phyloP scores from a whole-genome alignment of 2,113 vertebrate species.

The Nanger granti region DNA sequence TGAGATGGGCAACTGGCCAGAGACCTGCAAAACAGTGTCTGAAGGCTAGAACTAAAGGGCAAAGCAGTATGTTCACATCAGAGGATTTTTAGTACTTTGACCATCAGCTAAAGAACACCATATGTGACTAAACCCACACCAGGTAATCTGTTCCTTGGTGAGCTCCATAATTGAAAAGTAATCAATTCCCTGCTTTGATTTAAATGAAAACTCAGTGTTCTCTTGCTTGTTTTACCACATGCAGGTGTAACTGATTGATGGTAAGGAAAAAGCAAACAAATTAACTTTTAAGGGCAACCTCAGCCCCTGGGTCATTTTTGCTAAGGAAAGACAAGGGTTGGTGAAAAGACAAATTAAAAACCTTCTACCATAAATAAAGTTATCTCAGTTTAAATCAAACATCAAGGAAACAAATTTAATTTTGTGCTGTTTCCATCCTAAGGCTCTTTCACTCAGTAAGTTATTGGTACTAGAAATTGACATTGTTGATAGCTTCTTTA shows the following conservation, averaged over 20 bases:
- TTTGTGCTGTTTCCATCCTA: conserved; percentile 9
- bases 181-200: neutral
- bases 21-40: neutral
- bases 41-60: neutral
- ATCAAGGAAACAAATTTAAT: conserved; percentile 37
- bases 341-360: conserved; percentile 29
- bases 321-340: conserved; percentile 30
- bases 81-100: neutral
- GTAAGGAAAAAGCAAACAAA: neutral
- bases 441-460: neutral
- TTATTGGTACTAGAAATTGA: conserved; percentile 36
- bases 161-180: neutral
- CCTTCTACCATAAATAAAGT: conserved; percentile 11
- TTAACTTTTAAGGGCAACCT: conserved; percentile 44
- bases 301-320: conserved; percentile 21
- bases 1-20: neutral
- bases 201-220: conserved; percentile 22
- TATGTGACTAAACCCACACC: neutral
- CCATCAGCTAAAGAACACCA: neutral
- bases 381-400: conserved; percentile 26
- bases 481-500: neutral
- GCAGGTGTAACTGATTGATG: neutral
- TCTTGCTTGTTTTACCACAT: neutral
- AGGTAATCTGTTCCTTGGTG: neutral
- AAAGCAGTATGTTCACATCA: neutral